Evolutionary conservation across 2,797 vertebrate species (phyloP), one percentile per base, ranked within the genome.

Genomic region (Eulemur coronatus): DNA sequence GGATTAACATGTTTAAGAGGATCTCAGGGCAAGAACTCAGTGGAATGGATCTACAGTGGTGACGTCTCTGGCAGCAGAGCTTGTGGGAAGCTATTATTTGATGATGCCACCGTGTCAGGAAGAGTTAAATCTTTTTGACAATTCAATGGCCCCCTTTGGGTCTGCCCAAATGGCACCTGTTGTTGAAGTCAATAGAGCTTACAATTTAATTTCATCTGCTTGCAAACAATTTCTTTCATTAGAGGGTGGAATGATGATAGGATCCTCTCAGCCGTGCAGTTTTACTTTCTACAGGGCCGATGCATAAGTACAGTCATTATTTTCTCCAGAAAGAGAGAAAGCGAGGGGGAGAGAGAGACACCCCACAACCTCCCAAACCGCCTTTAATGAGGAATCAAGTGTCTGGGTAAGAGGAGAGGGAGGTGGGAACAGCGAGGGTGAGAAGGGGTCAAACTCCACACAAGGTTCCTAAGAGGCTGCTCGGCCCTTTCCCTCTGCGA

Each of bases 121-220:
- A 98, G 98, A 98, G 97, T 98, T 98, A 98, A 98, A 98, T 98
- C 96, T 98, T 98, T 98, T 97, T 98, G 98, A 98, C 97, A 98
- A 96, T 97, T 98, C 98, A 97, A 97, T 98, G 95, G 84, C 97
- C 98, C 98, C 97, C 97, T 98, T 98, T 98, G 97, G 98, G 97
- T 98, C 98, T 98, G 96, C 97, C 98, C 98, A 99, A 99, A 99
- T 99, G 99, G 99, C 99, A 99, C 99, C 99, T 99, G 99, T 99
- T 99, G 99, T 99, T 98, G 99, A 98, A 99, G 98, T 99, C 99
- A 99, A 98, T 98, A 99, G 99, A 99, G 99, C 99, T 99, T 99
- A 99, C 98, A 98, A 99, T 99, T 99, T 99, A 99, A 99, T 99
- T 99, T 99, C 98, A 99, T 99, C 99, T 99, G 98, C 98, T 99